Base-by-base conservation (phyloP, 2,797 vertebrate species). In the Cichlasoma orientale region DNA sequence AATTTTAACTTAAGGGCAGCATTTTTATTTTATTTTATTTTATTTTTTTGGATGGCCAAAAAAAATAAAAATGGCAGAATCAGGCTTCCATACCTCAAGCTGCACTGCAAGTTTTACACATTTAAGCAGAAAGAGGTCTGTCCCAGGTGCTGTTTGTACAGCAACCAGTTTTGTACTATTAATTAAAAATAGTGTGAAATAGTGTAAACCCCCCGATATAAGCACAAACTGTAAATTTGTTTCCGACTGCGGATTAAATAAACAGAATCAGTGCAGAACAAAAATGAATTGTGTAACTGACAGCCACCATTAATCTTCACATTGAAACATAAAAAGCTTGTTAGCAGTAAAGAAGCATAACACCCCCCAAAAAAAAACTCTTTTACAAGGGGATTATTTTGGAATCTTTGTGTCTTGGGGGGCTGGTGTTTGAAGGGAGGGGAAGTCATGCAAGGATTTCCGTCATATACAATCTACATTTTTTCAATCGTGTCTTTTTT, bases 391-490 rank as follows among this genome's bases (percentile, higher is more conserved):
- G 9, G 41, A 66, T 76, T 56, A 54, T 82, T 83, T 69, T 50
- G 33, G 55, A 9, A 38, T 31, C 63, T 69, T 61, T 82, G 58
- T 75, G 23, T 54, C 59, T 74, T 44, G 10, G n/a, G 44, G 44
- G 55, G 27, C 33, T 23, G 4, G 16, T 52, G 56, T 75, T 59
- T 69, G 18, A 63, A 55, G 52, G 59, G 6, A 73, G 21, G 41
- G 27, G 50, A 55, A 80, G 57, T 82, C 78, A 55, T 59, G 63
- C 47, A 58, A 85, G 59, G 63, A 85, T 79, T 85, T 79, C 76
- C 21, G 19, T 76, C 73, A 69, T 86, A 71, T 85, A 86, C 82
- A 91, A 87, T 86, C 78, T 79, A 73, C 13, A 59, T 80, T 80
- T 89, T 82, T 29, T 27, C 44, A 72, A 66, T 73, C 59, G 70